Base-by-base conservation (phyloP, 2,797 vertebrate species). In the Sciurus carolinensis region DNA sequence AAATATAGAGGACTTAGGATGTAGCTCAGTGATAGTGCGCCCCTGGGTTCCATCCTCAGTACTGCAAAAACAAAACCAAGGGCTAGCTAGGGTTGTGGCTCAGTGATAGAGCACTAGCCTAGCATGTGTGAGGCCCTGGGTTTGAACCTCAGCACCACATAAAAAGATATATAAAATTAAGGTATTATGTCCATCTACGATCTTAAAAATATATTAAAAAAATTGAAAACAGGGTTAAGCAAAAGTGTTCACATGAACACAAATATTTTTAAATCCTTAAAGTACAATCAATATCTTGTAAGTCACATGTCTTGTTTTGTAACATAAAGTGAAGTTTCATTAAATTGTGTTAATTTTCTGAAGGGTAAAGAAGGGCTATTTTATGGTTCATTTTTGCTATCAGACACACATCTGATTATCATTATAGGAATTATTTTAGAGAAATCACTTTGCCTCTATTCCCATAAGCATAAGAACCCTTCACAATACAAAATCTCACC, bases 191-290 rank as follows among this genome's bases (percentile, higher is more conserved):
- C 54, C 54, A 57, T 22, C 18, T 57, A 57, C 0, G 1, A 22
- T 22, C 22, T 57, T 57, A 7, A 57, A 22, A 57, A 15, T 52
- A 17, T 52, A 14, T 54, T 20, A 54, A 54, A 54, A n/a, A 36
- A 71, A 11, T 39, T 2, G 36, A 69, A 36, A 69, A 66, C 24
- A 77, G 18, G 42, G 57, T 83, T 84, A 81, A 75, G 76, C 72
- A 95, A 94, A 93, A 30, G 95, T 69, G 54, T 93, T 93, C 44
- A 44, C 11, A n/a, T 10, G 7, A 72, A 95, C 28, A 87, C 22
- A n/a, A 44, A 0, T 91, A 83, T 75, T 76, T 94, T 87, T 52
- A 86, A 64, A 75, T 30, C 22, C 64, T 87, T 90, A 85, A 88
- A 72, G 39, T 5, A 1, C 39, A 3, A 39, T 26, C 71, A 36